A percentile compares a stretch with the other conserved stretches of the same genome.
These are phyloP conservation scores for Nipponacmea schrenckii DNA, from an alignment of 2,888 invertebrate species.

Conservation along the genomic window DNA sequence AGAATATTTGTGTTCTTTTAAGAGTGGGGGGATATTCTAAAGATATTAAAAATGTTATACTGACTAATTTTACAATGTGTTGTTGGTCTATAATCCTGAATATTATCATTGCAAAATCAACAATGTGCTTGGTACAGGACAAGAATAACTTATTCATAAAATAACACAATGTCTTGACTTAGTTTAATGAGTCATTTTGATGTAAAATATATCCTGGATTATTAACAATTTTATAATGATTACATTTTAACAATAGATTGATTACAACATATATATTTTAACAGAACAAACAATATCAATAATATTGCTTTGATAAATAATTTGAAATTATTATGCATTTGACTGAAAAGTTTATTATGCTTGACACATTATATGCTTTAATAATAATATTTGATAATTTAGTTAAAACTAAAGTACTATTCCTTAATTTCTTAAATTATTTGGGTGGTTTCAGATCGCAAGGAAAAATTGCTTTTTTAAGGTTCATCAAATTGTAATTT, in stretches of 20 bases:
- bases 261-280: not conserved
- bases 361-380: not conserved
- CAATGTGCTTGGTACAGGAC: too few relatives aligned
- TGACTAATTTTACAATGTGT: too few relatives aligned
- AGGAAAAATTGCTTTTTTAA: too few relatives aligned
- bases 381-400: not conserved
- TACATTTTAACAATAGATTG: constrained; percentile 4
- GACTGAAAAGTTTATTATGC: not conserved
- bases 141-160: too few relatives aligned
- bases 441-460: too few relatives aligned
- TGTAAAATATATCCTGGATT: constrained; percentile 4
- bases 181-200: not conserved
- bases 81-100: too few relatives aligned
- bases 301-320: not conserved
- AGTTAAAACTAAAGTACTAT: not conserved
- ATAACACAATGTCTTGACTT: not conserved
- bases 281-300: constrained; percentile 6
- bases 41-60: too few relatives aligned
- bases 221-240: not conserved
- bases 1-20: too few relatives aligned
- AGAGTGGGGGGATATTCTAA: too few relatives aligned
- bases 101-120: too few relatives aligned
- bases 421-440: not conserved
- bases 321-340: not conserved
- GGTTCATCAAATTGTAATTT: too few relatives aligned